Evolutionary conservation across 1,140 invertebrate genomes (phyloP).

Genomic region (Dendrolimus punctatus): DNA sequence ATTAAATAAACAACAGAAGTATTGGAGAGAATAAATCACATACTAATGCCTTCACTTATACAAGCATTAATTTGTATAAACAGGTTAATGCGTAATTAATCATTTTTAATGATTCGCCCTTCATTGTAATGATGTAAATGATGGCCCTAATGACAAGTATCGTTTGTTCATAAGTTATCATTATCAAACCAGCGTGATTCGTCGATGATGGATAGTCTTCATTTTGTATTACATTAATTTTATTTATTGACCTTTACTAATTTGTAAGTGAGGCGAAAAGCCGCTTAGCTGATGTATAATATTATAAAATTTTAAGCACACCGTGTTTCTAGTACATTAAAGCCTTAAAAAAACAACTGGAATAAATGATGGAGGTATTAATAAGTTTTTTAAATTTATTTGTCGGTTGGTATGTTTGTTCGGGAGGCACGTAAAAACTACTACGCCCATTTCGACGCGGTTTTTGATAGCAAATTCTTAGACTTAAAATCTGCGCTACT

Average conservation of each 20-base stretch:
- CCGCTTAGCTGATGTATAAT: no score
- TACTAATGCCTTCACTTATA: conserved; percentile 5
- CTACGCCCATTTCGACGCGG: no score
- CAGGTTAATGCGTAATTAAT: conserved; percentile 18
- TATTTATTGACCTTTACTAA: not conserved
- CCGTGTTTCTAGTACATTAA: no score
- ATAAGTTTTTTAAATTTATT: no score
- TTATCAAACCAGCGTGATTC: conserved; percentile 32
- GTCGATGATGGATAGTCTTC: conserved; percentile 33
- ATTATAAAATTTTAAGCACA: no score
- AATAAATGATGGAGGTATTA: no score
- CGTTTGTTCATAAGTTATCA: conserved; percentile 28
- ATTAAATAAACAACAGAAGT: no score
- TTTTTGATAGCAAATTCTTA: no score
- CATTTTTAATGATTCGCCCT: conserved; percentile 26
- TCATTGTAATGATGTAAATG: conserved; percentile 38
- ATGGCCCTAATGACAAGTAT: conserved; percentile 28
- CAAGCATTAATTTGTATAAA: conserved; percentile 18
- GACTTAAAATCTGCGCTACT: no score
- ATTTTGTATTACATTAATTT: conserved; percentile 22
- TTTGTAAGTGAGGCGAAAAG: not conserved
- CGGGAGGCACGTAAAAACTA: no score
- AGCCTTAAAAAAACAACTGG: no score
- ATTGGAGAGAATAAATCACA: not conserved
- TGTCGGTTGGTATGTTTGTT: no score